These are phyloP conservation scores for Eleutherodactylus coqui DNA, from an alignment of 2,797 vertebrate species.

Conservation along the genomic window DNA sequence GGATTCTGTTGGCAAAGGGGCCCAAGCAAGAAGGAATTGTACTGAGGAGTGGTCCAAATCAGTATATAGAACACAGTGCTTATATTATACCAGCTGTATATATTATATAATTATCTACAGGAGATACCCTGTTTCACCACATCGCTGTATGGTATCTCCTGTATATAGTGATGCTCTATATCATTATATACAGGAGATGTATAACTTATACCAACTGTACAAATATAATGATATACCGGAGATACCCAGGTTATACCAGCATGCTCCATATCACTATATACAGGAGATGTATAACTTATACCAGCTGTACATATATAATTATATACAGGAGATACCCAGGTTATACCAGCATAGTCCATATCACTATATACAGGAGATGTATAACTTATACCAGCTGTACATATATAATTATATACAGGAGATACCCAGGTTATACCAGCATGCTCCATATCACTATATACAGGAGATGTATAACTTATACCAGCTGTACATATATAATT, in stretches of 20 bases:
- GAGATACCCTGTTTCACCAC: too few relatives aligned
- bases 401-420: not conserved
- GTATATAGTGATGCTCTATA: not conserved
- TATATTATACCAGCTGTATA: not conserved
- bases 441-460: not conserved
- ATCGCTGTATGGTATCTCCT: too few relatives aligned
- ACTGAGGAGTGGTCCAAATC: not conserved
- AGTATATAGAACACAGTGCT: not conserved
- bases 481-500: too few relatives aligned
- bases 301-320: too few relatives aligned
- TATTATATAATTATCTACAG: not conserved
- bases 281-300: too few relatives aligned
- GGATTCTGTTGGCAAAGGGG: constrained; percentile 67
- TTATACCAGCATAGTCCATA: too few relatives aligned
- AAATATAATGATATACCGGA: too few relatives aligned
- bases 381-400: too few relatives aligned
- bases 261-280: not conserved
- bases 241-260: too few relatives aligned
- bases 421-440: too few relatives aligned
- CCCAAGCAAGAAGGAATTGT: not conserved
- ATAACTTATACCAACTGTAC: too few relatives aligned
- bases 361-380: not conserved
- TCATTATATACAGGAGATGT: not conserved
- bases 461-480: too few relatives aligned
- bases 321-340: not conserved